These are phyloP conservation scores for Eristalis arbustorum DNA, from an alignment of 2,888 invertebrate genomes.

Conservation along the genomic window DNA sequence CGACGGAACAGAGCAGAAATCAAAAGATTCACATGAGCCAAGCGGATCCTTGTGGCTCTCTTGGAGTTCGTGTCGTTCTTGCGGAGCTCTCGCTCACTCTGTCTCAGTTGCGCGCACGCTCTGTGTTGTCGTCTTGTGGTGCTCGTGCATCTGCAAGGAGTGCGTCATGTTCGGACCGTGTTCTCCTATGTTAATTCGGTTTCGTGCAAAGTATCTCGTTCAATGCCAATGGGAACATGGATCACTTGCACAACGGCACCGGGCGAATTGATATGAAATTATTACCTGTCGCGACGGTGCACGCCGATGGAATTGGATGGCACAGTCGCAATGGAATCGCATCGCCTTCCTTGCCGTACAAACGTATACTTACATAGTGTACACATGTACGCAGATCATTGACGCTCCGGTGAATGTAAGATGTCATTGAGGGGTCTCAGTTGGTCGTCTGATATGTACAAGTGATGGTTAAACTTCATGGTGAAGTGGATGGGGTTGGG, in stretches of 20 bases:
- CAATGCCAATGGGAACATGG: constrained; percentile 71
- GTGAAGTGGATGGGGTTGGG: background rate
- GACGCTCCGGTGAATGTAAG: constrained; percentile 59
- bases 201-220: constrained; percentile 71
- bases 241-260: constrained; percentile 71
- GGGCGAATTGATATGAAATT: constrained; percentile 69
- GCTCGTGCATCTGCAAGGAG: constrained; percentile 66
- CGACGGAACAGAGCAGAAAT: background rate
- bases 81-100: background rate
- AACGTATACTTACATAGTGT: constrained; percentile 9
- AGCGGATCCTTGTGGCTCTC: constrained; percentile 16
- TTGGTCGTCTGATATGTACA: background rate
- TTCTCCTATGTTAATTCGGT: constrained; percentile 70
- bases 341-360: background rate
- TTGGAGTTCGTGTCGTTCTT: constrained; percentile 9
- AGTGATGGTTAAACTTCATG: constrained; percentile 62
- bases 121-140: constrained; percentile 28
- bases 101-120: background rate
- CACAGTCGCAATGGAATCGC: constrained; percentile 6
- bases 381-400: constrained; percentile 59
- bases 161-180: constrained; percentile 71
- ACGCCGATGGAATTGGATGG: constrained; percentile 55
- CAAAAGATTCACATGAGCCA: background rate
- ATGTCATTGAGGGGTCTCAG: constrained; percentile 36
- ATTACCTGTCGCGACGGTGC: constrained; percentile 70